These are phyloP conservation scores for Sander vitreus DNA, from an alignment of 2,113 vertebrate species.

Conservation along the genomic window DNA sequence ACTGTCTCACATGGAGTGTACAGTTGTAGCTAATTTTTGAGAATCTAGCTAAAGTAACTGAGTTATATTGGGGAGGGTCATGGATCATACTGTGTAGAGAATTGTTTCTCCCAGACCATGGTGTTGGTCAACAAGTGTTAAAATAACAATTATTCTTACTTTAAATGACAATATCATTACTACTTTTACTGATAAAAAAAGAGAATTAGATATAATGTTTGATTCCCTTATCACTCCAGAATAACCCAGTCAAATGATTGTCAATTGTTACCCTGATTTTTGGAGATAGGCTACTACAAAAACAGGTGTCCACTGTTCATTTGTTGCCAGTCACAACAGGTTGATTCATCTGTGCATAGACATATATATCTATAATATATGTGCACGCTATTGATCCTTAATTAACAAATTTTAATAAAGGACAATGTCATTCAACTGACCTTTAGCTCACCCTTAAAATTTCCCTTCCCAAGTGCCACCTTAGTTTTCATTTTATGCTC, in stretches of 20 bases:
- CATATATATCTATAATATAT: neutral
- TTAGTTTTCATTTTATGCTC: constrained; percentile 45
- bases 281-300: neutral
- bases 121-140: too few relatives aligned
- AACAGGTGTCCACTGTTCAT: constrained; percentile 32
- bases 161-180: neutral
- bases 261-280: neutral
- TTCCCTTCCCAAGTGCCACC: constrained; percentile 16
- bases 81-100: too few relatives aligned
- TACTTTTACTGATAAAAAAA: neutral
- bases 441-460: constrained; percentile 38
- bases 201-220: neutral
- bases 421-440: constrained; percentile 16
- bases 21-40: neutral
- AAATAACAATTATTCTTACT: neutral
- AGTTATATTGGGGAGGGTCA: neutral
- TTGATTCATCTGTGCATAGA: constrained; percentile 29
- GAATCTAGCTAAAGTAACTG: neutral
- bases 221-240: neutral
- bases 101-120: too few relatives aligned
- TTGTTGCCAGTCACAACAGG: constrained; percentile 18
- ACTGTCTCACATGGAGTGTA: neutral
- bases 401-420: constrained; percentile 50
- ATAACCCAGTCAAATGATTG: neutral
- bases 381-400: neutral